Conservation (phyloP, 1,140 invertebrate genomes). For the Heliconius nattereri region DNA sequence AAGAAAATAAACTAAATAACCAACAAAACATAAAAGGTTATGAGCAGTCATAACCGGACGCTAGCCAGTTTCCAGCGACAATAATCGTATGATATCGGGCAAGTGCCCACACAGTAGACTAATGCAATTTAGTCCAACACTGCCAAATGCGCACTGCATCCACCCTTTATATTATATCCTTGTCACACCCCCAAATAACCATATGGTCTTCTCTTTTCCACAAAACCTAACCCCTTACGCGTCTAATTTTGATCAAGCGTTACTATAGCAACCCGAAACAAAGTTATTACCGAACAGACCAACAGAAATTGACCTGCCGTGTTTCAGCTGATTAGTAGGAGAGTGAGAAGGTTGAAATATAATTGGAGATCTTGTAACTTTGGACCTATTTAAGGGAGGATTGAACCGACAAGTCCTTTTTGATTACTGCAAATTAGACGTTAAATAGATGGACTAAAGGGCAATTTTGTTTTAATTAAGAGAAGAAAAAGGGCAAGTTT, state of each 20-base stretch:
- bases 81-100: conserved; percentile 34
- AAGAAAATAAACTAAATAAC: background rate
- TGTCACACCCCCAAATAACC: conserved; percentile 42
- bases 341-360: background rate
- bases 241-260: conserved; percentile 65
- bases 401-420: conserved; percentile 41
- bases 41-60: conserved; percentile 19
- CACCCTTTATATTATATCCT: conserved; percentile 47
- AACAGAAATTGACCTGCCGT: conserved; percentile 52
- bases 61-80: conserved; percentile 27
- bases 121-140: conserved; percentile 71
- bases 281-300: conserved; percentile 43
- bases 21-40: conserved; percentile 23
- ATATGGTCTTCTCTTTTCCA: conserved; percentile 43
- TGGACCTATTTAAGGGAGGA: conserved; percentile 39
- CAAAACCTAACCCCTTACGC: conserved; percentile 48
- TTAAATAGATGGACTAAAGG: conserved; percentile 59
- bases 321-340: conserved; percentile 16
- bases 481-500: conserved; percentile 35
- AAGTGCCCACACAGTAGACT: conserved; percentile 47
- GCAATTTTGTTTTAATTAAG: conserved; percentile 58
- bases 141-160: conserved; percentile 61
- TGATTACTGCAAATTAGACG: conserved; percentile 58
- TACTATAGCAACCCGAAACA: conserved; percentile 68
- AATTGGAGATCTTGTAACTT: conserved; percentile 48